Evolutionary conservation across 2,113 vertebrate species (phyloP), one percentile per base, ranked within the genome.

Genomic region (Brachyhypopomus occidentalis): DNA sequence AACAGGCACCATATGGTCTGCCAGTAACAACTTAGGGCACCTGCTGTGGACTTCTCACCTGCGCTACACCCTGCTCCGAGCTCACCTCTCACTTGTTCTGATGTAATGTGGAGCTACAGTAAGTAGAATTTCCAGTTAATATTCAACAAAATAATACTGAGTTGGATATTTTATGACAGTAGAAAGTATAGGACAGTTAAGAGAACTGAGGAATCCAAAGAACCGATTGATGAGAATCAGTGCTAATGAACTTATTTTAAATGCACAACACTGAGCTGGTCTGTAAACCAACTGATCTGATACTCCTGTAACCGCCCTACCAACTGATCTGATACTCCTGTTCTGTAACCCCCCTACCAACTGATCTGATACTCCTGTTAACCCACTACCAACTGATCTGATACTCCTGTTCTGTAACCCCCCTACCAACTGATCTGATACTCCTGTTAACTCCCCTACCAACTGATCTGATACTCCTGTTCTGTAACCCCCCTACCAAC

Each of bases 71-170:
- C 79, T 66, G 70, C 78, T 88, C 80, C 84, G 80, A 79, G 45
- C 82, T 22, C 73, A 56, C 73, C 80, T 85, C 59, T 67, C 75
- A 64, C 89, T 86, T 80, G 88, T 87, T 88, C 90, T 84, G 86
- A 88, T 87, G 89, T 87, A 89, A 90, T 91, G 89, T 89, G 87
- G 76, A 85, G 56, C 4, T 20, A 38, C 16, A 78, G 27, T 77
- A 88, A 30, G 86, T 89, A 78, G 86, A 85, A 62, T 66, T 74
- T 52, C 5, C 66, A 22, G 87, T 79, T 23, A 86, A 82, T 84
- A 77, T 75, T 58, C 75, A 30, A 63, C 23, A 12, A 69, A 23
- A 56, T 58, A 69, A 58, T 78, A 69, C 17, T 17, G 17, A 36
- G 38, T 60, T 60, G 3, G 30, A 52, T 52, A 52, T 52, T 52